These are phyloP conservation scores for Sminthurinus signatus DNA, from an alignment of 1,140 invertebrate genomes.

Conservation along the genomic window DNA sequence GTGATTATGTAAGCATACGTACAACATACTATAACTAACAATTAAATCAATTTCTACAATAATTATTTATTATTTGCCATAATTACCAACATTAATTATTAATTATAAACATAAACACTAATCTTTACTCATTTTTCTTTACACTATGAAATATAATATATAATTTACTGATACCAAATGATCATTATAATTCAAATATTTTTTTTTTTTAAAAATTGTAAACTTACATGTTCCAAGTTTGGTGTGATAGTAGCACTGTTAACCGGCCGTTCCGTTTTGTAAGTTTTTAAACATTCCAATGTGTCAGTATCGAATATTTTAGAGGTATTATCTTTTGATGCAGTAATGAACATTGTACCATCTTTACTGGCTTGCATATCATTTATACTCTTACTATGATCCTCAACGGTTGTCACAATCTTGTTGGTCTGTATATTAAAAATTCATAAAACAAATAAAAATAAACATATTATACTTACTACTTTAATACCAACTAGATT, in stretches of 20 bases:
- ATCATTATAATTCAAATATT: not conserved
- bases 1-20: too few species aligned
- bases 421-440: slow-evolving; percentile 63
- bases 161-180: not conserved
- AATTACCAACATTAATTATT: too few species aligned
- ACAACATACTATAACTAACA: too few species aligned
- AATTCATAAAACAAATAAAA: slow-evolving; percentile 27
- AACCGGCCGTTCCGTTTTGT: slow-evolving; percentile 91
- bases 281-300: slow-evolving; percentile 81
- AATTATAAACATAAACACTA: too few species aligned
- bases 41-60: too few species aligned
- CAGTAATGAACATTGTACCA: slow-evolving; percentile 91
- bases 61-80: too few species aligned
- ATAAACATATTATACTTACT: too few species aligned
- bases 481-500: slow-evolving; percentile 1
- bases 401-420: slow-evolving; percentile 64
- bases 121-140: too few species aligned
- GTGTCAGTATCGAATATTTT: slow-evolving; percentile 86
- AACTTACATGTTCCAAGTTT: slow-evolving; percentile 77
- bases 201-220: not conserved
- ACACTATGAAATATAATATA: not conserved
- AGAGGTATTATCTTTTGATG: slow-evolving; percentile 88
- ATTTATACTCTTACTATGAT: slow-evolving; percentile 82
- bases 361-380: slow-evolving; percentile 93
- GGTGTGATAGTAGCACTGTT: slow-evolving; percentile 96